phyloP scores from a whole-genome alignment of 1,140 invertebrate species.

The Drosophila varians region DNA sequence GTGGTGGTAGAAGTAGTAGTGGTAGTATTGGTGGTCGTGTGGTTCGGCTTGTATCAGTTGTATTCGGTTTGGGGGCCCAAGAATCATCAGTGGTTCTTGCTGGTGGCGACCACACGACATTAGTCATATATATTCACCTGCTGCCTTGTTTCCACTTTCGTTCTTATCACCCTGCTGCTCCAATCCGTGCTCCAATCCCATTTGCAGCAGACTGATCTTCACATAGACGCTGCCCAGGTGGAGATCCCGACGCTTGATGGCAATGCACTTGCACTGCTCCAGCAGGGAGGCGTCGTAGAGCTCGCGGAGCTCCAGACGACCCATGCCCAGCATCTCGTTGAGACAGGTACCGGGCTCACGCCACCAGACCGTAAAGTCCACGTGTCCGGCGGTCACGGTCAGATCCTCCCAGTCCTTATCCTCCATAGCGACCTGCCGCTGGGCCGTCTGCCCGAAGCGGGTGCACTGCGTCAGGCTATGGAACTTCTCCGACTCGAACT shows the following conservation, averaged over 20 bases:
- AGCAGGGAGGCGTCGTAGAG: conserved; percentile 68
- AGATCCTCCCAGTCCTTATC: conserved; percentile 19
- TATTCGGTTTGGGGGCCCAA: conserved; percentile 34
- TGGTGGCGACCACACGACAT: conserved; percentile 57
- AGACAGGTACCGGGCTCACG: conserved; percentile 79
- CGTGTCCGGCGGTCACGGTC: conserved; percentile 37
- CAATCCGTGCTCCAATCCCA: conserved; percentile 28
- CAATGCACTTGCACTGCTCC: conserved; percentile 77
- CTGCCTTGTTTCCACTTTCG: conserved; percentile 53
- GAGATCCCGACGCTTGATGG: conserved; percentile 62
- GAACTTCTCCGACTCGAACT: conserved; percentile 81
- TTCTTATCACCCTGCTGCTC: conserved; percentile 21
- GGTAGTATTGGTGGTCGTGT: conserved; percentile 24
- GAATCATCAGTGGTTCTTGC: conserved; percentile 47
- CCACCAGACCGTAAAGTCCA: conserved; percentile 79
- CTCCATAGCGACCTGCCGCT: conserved; percentile 57
- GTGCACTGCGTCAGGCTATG: conserved; percentile 79
- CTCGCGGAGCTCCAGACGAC: conserved; percentile 60
- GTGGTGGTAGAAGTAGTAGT: conserved; percentile 20
- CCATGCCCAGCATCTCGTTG: conserved; percentile 79
- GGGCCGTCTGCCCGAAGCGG: conserved; percentile 71
- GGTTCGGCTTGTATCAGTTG: conserved; percentile 31
- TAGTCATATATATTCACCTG: conserved; percentile 80
- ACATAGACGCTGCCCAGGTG: conserved; percentile 73
- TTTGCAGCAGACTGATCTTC: conserved; percentile 65